Conservation (phyloP, 2,797 vertebrate genomes). For the Molossus molossus region DNA sequence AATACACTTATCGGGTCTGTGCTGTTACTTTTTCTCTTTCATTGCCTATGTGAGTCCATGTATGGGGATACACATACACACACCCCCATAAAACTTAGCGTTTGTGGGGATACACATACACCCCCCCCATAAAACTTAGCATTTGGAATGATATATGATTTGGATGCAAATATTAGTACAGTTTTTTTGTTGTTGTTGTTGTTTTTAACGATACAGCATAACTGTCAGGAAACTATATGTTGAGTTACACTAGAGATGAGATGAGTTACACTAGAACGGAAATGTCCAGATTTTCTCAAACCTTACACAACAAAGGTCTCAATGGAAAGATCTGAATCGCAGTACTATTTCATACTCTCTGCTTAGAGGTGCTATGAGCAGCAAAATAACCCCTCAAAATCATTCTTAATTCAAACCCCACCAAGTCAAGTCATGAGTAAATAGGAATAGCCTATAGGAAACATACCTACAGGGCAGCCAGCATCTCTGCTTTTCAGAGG, state of each 20-base stretch:
- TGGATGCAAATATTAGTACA: neutral
- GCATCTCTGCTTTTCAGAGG: neutral
- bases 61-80: neutral
- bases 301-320: neutral
- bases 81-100: neutral
- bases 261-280: neutral
- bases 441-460: neutral
- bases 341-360: conserved; percentile 34
- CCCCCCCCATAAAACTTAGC: neutral
- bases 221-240: neutral
- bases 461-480: neutral
- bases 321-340: neutral
- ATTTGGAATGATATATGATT: neutral
- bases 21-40: neutral
- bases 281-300: neutral
- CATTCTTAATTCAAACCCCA: neutral
- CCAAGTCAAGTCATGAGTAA: neutral
- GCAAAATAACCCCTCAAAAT: neutral
- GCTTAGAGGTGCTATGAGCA: conserved; percentile 54
- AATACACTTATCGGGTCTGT: neutral
- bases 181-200: neutral
- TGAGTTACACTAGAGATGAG: neutral
- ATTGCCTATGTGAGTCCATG: neutral
- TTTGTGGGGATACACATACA: neutral
- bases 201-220: neutral